A percentile compares a stretch with the other conserved stretches of the same genome.
These are phyloP conservation scores for Rhipidura dahli DNA, from an alignment of 2,113 vertebrate species.

Conservation along the genomic window DNA sequence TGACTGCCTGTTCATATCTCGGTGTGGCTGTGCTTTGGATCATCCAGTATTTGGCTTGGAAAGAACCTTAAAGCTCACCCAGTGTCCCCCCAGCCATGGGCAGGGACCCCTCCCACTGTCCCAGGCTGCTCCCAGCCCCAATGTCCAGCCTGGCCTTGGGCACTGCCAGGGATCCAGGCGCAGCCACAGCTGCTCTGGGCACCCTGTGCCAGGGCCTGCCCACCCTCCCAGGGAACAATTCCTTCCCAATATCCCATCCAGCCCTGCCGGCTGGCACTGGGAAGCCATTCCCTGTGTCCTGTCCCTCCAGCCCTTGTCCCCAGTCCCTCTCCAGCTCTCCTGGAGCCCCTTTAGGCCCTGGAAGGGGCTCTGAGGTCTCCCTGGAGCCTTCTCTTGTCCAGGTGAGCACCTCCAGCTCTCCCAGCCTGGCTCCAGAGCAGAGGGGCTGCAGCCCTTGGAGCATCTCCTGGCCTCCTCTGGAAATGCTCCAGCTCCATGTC, in stretches of 20 bases:
- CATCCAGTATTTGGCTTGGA: background rate
- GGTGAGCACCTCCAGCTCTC: background rate
- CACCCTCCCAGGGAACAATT: background rate
- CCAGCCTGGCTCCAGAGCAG: background rate
- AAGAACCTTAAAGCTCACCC: too few species aligned
- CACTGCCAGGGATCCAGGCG: background rate
- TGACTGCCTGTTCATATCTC: background rate
- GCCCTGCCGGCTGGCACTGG: background rate
- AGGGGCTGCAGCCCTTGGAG: background rate
- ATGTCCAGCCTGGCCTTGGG: accelerated
- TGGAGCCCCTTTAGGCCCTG: background rate
- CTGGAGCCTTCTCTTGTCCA: background rate
- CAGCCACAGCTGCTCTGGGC: background rate
- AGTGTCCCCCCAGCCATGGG: accelerated
- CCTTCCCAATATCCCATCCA: background rate
- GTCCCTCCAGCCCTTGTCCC: background rate
- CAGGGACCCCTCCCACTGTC: background rate
- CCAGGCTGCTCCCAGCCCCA: accelerated
- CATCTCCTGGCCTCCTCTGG: background rate
- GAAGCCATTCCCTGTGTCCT: background rate
- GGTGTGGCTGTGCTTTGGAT: background rate
- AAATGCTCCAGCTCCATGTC: background rate
- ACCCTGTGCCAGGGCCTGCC: background rate
- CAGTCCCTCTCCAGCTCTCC: background rate
- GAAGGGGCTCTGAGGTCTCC: background rate